Base-by-base conservation (phyloP, 1,140 invertebrate genomes). In the fruit fly (Drosophila melanogaster) region DNA sequence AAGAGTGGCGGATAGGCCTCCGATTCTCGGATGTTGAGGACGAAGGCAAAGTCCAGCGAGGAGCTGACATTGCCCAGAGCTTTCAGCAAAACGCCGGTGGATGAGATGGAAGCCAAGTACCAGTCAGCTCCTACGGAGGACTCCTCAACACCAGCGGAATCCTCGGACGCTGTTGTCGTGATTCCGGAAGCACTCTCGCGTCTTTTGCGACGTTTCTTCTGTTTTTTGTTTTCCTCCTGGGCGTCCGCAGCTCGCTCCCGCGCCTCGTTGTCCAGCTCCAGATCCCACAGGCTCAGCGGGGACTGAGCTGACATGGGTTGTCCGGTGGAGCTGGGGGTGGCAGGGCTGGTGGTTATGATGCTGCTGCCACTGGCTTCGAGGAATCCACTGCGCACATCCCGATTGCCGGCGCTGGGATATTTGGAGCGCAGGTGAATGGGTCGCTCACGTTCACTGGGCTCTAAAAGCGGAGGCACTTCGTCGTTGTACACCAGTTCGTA, bases 21-120 rank as follows among this genome's bases (percentile, higher is more conserved):
- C 10, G 92, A 92, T 75, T 92, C 92, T 7, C 92, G 87, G 60
- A 92, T 90, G 33, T 92, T 92, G 19, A 92, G 60, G 40, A 92
- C 87, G 51, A 92, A 92, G 17, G 79, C 91, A 72, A 91, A 92
- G 73, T 92, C 91, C 15, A 92, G 55, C 0, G 87, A 73, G 11
- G 79, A 87, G 22, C 61, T 84, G 19, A 55, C 75, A 19, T 90
- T 86, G 17, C 84, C 73, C 17, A 92, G 44, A 4, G 92, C 64
- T 44, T 90, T 85, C 10, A 92, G 65, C 41, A 92, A 43, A 17
- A 92, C 90, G 1, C 91, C 91, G 5, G 91, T 92, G 2, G 91
- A 92, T 12, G 92, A 91, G 35, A 92, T 91, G 15, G 91, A 90
- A 26, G 92, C 67, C 59, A 92, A 55, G 61, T 91, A 91, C 90